Percentiles rank a stretch among this genome's conserved stretches.
Evolutionary conservation across 1,140 invertebrate genomes (phyloP).

Genomic region (Lordiphosa clarofinis): DNA sequence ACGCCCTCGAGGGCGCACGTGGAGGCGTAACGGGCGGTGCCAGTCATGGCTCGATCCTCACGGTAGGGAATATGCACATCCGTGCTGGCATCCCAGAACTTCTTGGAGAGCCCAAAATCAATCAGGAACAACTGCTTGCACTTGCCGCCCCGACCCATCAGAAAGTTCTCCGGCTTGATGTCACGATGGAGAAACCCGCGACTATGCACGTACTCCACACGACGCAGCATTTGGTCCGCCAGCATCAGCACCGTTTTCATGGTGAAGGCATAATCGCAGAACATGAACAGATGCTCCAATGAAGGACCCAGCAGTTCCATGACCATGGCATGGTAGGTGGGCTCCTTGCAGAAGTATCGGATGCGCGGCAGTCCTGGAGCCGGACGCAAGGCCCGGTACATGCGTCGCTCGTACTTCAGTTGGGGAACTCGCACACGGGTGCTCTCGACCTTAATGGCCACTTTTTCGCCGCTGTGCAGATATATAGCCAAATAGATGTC

Average conservation of each 20-base stretch:
- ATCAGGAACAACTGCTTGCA: conserved; percentile 97
- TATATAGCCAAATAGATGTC: conserved; percentile 98
- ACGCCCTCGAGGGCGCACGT: conserved; percentile 97
- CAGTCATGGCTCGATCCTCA: conserved; percentile 97
- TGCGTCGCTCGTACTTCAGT: conserved; percentile 95
- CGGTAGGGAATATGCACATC: conserved; percentile 94
- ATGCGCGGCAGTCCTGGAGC: conserved; percentile 96
- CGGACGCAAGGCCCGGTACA: conserved; percentile 94
- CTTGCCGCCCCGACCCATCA: conserved; percentile 96
- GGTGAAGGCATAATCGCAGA: conserved; percentile 95
- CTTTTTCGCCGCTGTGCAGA: conserved; percentile 96
- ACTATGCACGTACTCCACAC: conserved; percentile 95
- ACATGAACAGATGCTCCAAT: conserved; percentile 97
- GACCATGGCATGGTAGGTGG: conserved; percentile 96
- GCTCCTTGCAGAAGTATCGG: conserved; percentile 92
- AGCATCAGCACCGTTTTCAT: conserved; percentile 98
- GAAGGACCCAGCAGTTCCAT: conserved; percentile 98
- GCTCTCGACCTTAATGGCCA: conserved; percentile 97
- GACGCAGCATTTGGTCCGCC: conserved; percentile 93
- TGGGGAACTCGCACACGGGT: conserved; percentile 94
- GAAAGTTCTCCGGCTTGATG: conserved; percentile 98
- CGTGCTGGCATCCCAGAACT: conserved; percentile 92
- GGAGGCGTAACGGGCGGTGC: conserved; percentile 96
- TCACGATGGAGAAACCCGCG: conserved; percentile 97
- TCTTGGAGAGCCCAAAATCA: conserved; percentile 98